phyloP scores from a whole-genome alignment of 2,888 invertebrate genomes.

The Tuberolachnus salignus region DNA sequence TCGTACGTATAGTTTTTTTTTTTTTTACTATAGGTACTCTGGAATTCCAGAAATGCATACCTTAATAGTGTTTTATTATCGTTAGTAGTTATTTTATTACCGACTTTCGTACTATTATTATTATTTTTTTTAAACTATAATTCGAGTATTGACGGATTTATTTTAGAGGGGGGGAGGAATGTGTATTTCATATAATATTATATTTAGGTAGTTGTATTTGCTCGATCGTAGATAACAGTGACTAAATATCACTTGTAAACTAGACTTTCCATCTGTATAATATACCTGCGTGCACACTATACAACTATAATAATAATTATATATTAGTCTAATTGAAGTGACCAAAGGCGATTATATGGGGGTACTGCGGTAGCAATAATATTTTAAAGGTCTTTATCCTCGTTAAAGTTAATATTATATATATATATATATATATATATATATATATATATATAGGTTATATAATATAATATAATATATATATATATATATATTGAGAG shows the following conservation, averaged over 20 bases:
- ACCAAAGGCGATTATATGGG: neutral
- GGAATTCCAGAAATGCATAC: too few species aligned
- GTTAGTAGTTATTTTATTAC: too few species aligned
- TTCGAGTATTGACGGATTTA: too few species aligned
- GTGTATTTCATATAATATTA: neutral
- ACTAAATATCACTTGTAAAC: neutral
- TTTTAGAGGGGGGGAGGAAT: neutral
- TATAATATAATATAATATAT: too few species aligned
- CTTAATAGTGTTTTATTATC: too few species aligned
- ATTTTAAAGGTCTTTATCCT: constrained; percentile 1
- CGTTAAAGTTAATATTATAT: neutral
- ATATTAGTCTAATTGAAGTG: neutral
- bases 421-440: neutral
- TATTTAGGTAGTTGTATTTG: neutral
- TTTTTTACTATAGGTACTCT: too few species aligned
- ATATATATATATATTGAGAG: neutral
- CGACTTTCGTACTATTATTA: too few species aligned
- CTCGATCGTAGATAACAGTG: neutral
- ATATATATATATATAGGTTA: neutral
- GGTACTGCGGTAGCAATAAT: neutral
- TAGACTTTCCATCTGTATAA: too few species aligned
- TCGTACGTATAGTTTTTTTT: too few species aligned
- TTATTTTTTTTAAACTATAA: too few species aligned
- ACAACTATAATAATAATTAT: neutral
- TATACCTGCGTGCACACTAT: neutral